phyloP scores from a whole-genome alignment of 2,888 invertebrate genomes.

The Alloscopus bannaensis region DNA sequence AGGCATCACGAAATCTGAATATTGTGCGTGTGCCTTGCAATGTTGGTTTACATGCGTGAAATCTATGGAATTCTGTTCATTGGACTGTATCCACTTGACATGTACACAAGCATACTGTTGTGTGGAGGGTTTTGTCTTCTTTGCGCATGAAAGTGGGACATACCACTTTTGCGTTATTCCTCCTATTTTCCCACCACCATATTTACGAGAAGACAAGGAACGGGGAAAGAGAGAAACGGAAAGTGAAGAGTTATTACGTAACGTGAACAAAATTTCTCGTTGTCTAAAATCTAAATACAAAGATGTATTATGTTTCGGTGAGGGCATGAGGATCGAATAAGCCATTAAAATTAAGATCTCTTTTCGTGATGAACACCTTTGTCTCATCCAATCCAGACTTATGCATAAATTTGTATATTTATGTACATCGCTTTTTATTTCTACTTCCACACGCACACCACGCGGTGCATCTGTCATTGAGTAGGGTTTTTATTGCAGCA shows the following conservation, averaged over 20 bases:
- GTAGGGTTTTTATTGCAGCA: background rate
- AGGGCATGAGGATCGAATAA: too few species aligned
- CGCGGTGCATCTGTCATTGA: background rate
- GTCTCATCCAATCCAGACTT: background rate
- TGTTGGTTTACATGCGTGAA: slow-evolving; percentile 11
- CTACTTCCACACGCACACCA: too few species aligned
- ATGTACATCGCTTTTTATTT: background rate
- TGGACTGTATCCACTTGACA: background rate
- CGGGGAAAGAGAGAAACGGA: slow-evolving; percentile 23
- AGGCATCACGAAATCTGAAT: slow-evolving; percentile 7
- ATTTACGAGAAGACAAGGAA: slow-evolving; percentile 16
- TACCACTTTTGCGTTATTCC: slow-evolving; percentile 1
- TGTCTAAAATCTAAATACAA: too few species aligned
- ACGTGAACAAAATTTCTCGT: too few species aligned
- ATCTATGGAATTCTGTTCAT: slow-evolving; percentile 10
- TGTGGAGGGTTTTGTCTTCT: too few species aligned
- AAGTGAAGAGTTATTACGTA: slow-evolving; percentile 3
- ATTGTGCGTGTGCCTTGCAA: slow-evolving; percentile 24
- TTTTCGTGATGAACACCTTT: too few species aligned
- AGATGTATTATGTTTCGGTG: too few species aligned
- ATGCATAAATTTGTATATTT: background rate
- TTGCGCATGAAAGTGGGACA: slow-evolving; percentile 30
- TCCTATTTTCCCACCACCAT: slow-evolving; percentile 19
- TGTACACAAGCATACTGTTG: background rate
- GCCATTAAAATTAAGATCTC: too few species aligned